Percentiles rank a stretch among this genome's conserved stretches.
Evolutionary conservation across 1,140 invertebrate genomes (phyloP).

Genomic region (Polypedilum pembai): DNA sequence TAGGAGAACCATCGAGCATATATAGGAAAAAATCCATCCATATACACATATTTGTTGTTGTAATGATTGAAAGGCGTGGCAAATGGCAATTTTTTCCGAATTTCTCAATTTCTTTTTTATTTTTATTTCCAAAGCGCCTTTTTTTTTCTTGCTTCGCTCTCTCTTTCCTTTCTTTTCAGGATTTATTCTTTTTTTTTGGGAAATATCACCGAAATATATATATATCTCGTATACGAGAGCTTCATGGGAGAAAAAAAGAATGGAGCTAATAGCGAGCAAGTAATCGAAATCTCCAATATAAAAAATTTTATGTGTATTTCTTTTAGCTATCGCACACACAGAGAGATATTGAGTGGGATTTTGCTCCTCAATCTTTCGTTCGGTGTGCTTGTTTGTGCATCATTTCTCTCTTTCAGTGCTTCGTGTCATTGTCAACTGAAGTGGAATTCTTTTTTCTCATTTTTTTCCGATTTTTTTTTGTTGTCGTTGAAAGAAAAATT

Average conservation of each 20-base stretch:
- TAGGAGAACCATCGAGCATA: slow-evolving; percentile 24
- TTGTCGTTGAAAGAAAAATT: slow-evolving; percentile 23
- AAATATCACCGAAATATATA: neutral
- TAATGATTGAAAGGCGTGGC: slow-evolving; percentile 28
- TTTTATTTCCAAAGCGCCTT: slow-evolving; percentile 14
- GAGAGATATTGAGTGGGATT: too few species aligned
- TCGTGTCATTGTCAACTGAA: slow-evolving; percentile 27
- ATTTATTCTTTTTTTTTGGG: neutral
- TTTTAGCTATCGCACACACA: too few species aligned
- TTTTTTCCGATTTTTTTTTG: neutral
- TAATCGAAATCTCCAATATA: slow-evolving; percentile 18
- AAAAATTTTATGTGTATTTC: neutral
- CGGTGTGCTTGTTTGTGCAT: slow-evolving; percentile 1
- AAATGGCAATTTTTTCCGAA: neutral
- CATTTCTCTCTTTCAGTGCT: neutral
- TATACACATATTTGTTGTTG: slow-evolving; percentile 28
- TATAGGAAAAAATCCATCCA: slow-evolving; percentile 23
- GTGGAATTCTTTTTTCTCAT: neutral
- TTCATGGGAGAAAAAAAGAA: too few species aligned
- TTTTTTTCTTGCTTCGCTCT: neutral
- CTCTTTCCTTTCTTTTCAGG: neutral
- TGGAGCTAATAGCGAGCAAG: neutral
- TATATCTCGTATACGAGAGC: neutral
- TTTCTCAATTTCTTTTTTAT: slow-evolving; percentile 2
- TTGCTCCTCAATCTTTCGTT: neutral